Base-by-base conservation (phyloP, 2,113 vertebrate species). In the Montifringilla adamsi region DNA sequence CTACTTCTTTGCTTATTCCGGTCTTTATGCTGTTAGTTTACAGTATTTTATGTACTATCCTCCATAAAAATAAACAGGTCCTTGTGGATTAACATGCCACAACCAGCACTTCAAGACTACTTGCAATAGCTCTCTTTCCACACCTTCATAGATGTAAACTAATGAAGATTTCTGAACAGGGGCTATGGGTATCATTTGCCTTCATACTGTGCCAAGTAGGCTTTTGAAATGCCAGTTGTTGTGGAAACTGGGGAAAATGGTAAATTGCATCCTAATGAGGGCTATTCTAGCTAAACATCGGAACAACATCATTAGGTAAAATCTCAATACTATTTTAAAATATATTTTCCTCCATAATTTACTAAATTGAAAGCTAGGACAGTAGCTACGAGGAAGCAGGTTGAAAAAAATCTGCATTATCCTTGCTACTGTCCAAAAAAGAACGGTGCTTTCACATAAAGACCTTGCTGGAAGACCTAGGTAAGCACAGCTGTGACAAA, bases 101-200 rank as follows among this genome's bases (percentile, higher is more conserved):
- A 94, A 76, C 6, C 30, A 46, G 39, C n/a, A 83, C 47, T 94
- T 81, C 53, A 96, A 83, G 97, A 84, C 44, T 60, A 63, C 13
- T 47, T 56, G 13, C 44, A 43, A 10, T 41, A n/a, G 59, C 64
- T 91, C 82, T 73, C 59, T 76, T 96, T 94, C 69, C 26, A 68
- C 27, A 72, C 87, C 92, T 95, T 95, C 66, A 70, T 11, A 85
- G 37, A 94, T 24, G 20, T 58, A 92, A 96, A 89, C 27, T 87
- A 95, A 87, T 22, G 76, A 53, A 74, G 41, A 66, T 56, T 75
- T 90, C 47, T 63, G 58, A 95, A 77, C 43, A 47, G 76, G 69
- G 74, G 39, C 88, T 93, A 76, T 23, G 70, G 82, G 50, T 87
- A 80, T 79, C 4, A 52, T 49, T 87, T 95, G 84, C 69, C 70